These are phyloP conservation scores for Allophyes oxyacanthae DNA, from an alignment of 2,888 invertebrate species.

Conservation along the genomic window DNA sequence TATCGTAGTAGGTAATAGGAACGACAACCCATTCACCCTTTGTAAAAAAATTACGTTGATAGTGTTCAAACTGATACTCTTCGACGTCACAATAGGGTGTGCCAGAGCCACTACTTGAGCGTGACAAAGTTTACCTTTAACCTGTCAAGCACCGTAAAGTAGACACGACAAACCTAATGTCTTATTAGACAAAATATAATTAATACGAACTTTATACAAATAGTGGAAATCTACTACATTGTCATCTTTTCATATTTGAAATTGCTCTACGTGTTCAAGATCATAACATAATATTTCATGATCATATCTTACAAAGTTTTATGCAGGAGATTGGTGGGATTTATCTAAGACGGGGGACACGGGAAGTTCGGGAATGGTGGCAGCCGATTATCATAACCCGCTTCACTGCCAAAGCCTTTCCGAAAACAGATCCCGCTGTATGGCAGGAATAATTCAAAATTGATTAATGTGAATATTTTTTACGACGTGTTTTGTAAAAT, in stretches of 20 bases:
- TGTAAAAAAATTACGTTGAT: neutral
- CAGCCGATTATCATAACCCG: conserved; percentile 58
- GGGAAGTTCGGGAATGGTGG: conserved; percentile 50
- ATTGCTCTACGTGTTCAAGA: conserved; percentile 34
- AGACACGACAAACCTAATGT: neutral
- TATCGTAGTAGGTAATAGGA: too few species aligned
- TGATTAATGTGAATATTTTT: conserved; percentile 46
- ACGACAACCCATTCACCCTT: too few species aligned
- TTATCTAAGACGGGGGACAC: conserved; percentile 52
- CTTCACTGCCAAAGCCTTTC: conserved; percentile 53
- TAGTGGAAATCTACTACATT: neutral
- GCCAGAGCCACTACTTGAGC: neutral
- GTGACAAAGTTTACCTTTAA: neutral
- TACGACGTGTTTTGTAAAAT: too few species aligned
- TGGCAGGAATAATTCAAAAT: conserved; percentile 42
- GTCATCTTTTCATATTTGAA: conserved; percentile 23
- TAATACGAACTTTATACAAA: too few species aligned
- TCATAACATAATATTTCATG: conserved; percentile 48
- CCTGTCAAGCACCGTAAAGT: too few species aligned
- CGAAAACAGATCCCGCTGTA: conserved; percentile 48
- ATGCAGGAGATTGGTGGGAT: conserved; percentile 56
- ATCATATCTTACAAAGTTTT: conserved; percentile 56
- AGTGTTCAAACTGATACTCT: neutral
- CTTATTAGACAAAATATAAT: too few species aligned
- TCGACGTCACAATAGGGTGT: neutral